Base-by-base conservation (phyloP, 2,888 invertebrate genomes). In the Atethmia centrago region DNA sequence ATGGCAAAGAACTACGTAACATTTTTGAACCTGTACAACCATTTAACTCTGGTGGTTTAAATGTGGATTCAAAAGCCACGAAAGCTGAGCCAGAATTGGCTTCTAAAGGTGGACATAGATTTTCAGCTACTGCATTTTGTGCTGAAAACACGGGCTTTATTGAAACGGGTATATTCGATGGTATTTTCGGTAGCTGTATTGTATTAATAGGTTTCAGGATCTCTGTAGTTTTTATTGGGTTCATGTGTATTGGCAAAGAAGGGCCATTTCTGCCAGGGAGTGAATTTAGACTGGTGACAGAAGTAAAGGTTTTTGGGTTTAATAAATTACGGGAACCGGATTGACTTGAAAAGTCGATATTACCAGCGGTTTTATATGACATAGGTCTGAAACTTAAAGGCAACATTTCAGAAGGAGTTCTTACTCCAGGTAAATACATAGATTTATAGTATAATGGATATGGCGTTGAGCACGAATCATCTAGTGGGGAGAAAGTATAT, bases 371-470 rank as follows among this genome's bases (percentile, higher is more conserved):
- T 2, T 55, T 47, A 14, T 16, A 47, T 9, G 31, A 21, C 1
- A 25, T 31, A 3, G 70, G 84, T 10, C 21, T 53, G 7, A 47
- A 53, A 42, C 19, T 61, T 12, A 59, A 45, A 31, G 45, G 14
- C 1, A 9, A 14, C 0, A 31, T n/a, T 7, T 58, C 59, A 14
- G 40, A 53, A 31, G 79, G 75, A 12, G 80, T 74, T 28, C 16
- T 59, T 10, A 82, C 82, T 69, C 45, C n/a, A 25, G 82, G 82
- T 56, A 82, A 66, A 51, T n/a, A 47, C n/a, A 28, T 67, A 28
- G 80, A 70, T 25, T 67, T 53, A 14, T 84, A 82, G 40, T n/a
- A 28, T 5, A 84, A 70, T 25, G 63, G 31, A 70, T 72, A 53
- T 25, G 63, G 71, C 4, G 40, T 25, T 4, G 55, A 47, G 3